These are phyloP conservation scores for Acropora yongei DNA, from an alignment of 64 coral and sea anemone species.

Conservation along the genomic window DNA sequence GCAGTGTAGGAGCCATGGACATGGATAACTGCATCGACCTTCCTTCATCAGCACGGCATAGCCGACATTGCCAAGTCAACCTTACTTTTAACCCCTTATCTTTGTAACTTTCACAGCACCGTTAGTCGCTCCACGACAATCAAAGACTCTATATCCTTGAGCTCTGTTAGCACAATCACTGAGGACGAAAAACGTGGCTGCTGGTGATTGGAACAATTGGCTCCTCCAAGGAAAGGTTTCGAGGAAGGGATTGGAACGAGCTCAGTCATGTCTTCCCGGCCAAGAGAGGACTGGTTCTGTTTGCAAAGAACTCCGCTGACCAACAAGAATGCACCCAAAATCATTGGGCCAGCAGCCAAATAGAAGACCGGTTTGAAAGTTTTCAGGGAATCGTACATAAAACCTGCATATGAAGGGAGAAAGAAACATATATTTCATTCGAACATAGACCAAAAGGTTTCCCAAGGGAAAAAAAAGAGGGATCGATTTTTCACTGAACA, in stretches of 20 bases:
- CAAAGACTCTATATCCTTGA: not conserved
- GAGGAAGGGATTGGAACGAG: not conserved
- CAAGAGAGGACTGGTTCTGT: not conserved
- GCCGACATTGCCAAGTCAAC: no score
- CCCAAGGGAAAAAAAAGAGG: not conserved
- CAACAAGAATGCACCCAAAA: constrained; percentile 63
- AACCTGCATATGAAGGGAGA: constrained; percentile 1
- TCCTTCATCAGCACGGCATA: no score
- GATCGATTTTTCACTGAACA: no score
- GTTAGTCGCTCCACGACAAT: constrained; percentile 30
- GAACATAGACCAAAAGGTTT: no score
- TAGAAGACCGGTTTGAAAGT: constrained; percentile 88
- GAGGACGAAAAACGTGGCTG: not conserved
- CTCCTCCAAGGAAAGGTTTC: not conserved
- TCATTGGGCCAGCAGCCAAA: constrained; percentile 85
- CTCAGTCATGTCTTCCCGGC: not conserved
- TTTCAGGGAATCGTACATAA: constrained; percentile 73
- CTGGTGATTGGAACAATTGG: not conserved
- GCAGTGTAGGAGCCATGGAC: no score
- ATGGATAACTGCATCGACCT: no score
- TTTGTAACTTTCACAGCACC: not conserved
- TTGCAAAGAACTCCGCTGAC: constrained; percentile 20
- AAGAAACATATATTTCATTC: not conserved
- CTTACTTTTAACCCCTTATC: no score
- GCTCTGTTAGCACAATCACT: not conserved